Percentiles rank a stretch among this genome's conserved stretches.
Evolutionary conservation across 1,140 invertebrate genomes (phyloP).

Genomic region (Nasonia vitripennis): DNA sequence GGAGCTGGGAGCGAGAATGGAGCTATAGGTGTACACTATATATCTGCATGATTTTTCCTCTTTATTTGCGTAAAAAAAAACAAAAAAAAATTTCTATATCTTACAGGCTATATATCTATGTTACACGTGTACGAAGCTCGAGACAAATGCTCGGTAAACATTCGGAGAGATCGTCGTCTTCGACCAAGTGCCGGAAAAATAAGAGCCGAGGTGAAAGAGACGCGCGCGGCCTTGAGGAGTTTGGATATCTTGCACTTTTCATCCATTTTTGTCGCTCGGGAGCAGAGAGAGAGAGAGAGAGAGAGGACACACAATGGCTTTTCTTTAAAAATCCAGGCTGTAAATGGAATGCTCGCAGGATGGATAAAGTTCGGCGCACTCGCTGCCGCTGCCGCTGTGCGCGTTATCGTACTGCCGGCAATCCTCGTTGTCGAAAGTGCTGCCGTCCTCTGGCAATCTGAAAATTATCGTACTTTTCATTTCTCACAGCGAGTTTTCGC

Average conservation of each 20-base stretch:
- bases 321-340: conserved; percentile 65
- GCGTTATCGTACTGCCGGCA: conserved; percentile 81
- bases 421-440: conserved; percentile 76
- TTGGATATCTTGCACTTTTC: neutral
- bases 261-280: neutral
- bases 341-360: conserved; percentile 73
- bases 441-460: conserved; percentile 67
- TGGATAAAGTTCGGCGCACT: conserved; percentile 71
- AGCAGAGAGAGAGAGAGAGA: too few relatives aligned
- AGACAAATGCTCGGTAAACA: neutral
- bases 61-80: too few relatives aligned
- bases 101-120: too few relatives aligned
- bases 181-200: too few relatives aligned
- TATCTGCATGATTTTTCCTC: too few relatives aligned
- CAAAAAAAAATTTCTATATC: too few relatives aligned
- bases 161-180: neutral
- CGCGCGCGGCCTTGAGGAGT: neutral
- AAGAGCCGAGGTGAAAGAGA: neutral
- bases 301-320: neutral
- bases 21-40: too few relatives aligned
- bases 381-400: conserved; percentile 67
- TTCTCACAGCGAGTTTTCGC: too few relatives aligned
- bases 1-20: too few relatives aligned
- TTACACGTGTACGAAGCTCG: too few relatives aligned
- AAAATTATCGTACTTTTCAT: neutral